These are phyloP conservation scores for Bruchidius siliquastri DNA, from an alignment of 2,888 invertebrate genomes.

Conservation along the genomic window DNA sequence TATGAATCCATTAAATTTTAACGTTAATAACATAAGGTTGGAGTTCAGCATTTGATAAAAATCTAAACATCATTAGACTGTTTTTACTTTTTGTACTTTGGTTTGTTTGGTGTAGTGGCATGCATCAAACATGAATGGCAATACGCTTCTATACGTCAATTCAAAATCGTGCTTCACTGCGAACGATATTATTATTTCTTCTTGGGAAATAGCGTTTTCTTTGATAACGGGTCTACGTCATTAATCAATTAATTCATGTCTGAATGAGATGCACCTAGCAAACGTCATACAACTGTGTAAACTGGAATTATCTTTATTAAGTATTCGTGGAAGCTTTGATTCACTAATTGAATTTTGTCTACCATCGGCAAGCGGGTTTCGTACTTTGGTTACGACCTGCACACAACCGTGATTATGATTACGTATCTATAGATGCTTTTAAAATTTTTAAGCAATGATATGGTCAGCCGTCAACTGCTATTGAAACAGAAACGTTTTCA, in stretches of 20 bases:
- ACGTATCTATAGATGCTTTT: too few relatives aligned
- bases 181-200: background rate
- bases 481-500: too few relatives aligned
- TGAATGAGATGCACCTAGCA: background rate
- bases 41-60: background rate
- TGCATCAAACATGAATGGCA: too few relatives aligned
- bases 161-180: background rate
- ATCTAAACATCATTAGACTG: background rate
- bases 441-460: too few relatives aligned
- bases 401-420: too few relatives aligned
- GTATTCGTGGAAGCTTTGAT: background rate
- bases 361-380: background rate
- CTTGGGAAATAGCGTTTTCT: background rate
- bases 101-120: background rate
- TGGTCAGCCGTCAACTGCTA: too few relatives aligned
- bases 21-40: background rate
- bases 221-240: background rate
- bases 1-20: background rate
- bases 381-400: background rate
- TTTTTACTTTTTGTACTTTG: background rate
- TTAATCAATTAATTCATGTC: background rate
- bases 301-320: background rate
- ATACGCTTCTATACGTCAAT: background rate
- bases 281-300: background rate
- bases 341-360: background rate